Conservation (phyloP, 2,797 vertebrate species). For the Zenarchopterus dispar region DNA sequence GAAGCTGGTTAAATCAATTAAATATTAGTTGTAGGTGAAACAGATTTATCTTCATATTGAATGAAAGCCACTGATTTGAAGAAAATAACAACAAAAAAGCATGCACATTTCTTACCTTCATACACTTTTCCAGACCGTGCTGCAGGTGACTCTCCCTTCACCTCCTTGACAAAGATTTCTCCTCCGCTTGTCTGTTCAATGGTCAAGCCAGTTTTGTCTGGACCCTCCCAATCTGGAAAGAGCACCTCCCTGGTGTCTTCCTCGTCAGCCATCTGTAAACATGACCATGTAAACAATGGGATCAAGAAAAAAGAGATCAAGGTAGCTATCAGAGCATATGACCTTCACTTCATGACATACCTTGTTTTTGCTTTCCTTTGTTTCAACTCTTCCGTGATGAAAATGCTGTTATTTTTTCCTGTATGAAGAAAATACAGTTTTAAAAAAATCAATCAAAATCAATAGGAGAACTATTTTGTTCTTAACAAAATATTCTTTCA, state of each 20-base stretch:
- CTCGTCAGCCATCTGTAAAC: slow-evolving; percentile 87
- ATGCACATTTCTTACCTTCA: slow-evolving; percentile 82
- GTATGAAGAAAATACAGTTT: slow-evolving; percentile 36
- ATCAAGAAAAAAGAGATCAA: slow-evolving; percentile 6
- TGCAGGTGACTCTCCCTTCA: slow-evolving; percentile 90
- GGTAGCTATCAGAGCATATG: not conserved
- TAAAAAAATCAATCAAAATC: not conserved
- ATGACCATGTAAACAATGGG: slow-evolving; percentile 6
- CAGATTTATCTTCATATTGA: slow-evolving; percentile 1
- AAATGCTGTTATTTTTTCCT: slow-evolving; percentile 66
- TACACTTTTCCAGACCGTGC: slow-evolving; percentile 89
- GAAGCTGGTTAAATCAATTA: not conserved
- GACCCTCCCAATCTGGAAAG: slow-evolving; percentile 91
- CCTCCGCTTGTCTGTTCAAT: slow-evolving; percentile 88
- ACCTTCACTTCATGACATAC: slow-evolving; percentile 53
- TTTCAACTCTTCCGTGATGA: slow-evolving; percentile 52
- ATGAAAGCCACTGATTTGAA: slow-evolving; percentile 4
- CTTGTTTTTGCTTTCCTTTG: slow-evolving; percentile 63
- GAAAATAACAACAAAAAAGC: not conserved
- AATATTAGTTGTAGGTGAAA: not conserved
- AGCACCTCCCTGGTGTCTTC: slow-evolving; percentile 91
- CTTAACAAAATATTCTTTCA: not conserved
- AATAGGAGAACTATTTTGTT: not conserved
- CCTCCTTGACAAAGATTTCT: slow-evolving; percentile 89
- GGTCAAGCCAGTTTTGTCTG: slow-evolving; percentile 91